phyloP scores from a whole-genome alignment of 2,888 invertebrate species.

The Drosophila mimetica region DNA sequence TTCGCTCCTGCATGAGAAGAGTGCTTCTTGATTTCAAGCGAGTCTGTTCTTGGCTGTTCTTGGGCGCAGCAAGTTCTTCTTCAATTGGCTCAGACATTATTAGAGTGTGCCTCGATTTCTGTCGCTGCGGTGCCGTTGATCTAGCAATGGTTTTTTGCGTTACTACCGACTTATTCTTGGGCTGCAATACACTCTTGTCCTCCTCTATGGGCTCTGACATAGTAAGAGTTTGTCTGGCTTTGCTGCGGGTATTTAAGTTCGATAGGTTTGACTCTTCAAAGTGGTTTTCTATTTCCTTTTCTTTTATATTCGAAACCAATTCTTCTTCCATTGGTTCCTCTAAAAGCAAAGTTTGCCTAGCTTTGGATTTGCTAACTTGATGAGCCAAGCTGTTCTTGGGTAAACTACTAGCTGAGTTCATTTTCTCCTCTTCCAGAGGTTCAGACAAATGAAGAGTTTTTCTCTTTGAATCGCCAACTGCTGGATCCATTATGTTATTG shows the following conservation, averaged over 20 bases:
- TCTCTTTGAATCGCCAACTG: not conserved
- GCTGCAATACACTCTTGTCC: not conserved
- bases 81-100: constrained; percentile 33
- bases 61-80: constrained; percentile 12
- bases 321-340: constrained; percentile 17
- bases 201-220: not conserved
- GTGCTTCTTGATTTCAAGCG: constrained; percentile 6
- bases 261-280: too few species aligned
- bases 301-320: not conserved
- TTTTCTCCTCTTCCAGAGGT: not conserved
- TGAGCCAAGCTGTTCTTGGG: not conserved
- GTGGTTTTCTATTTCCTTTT: too few species aligned
- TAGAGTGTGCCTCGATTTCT: constrained; percentile 15
- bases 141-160: not conserved
- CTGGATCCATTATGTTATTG: too few species aligned
- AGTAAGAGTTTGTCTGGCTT: constrained; percentile 6
- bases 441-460: constrained; percentile 4
- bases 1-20: constrained; percentile 3
- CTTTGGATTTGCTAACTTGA: not conserved
- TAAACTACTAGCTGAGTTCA: not conserved
- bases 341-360: constrained; percentile 8
- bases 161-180: not conserved
- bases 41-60: not conserved
- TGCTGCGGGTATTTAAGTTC: not conserved
- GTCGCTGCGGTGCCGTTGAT: not conserved